A percentile compares a stretch with the other conserved stretches of the same genome.
These are phyloP conservation scores for Caenorhabditis auriculariae DNA, from an alignment of 2,888 invertebrate species.

Conservation along the genomic window DNA sequence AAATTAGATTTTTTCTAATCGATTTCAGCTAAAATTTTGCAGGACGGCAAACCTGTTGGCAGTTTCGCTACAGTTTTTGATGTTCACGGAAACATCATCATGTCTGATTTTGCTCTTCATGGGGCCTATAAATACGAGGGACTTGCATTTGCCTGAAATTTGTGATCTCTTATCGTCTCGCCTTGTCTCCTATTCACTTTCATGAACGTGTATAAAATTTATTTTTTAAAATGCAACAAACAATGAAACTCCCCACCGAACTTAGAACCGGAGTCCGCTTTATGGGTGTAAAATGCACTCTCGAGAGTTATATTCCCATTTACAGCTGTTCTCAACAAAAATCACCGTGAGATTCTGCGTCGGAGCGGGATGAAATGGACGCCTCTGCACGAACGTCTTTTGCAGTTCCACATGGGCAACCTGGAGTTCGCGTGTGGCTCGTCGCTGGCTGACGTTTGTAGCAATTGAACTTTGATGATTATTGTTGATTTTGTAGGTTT, in stretches of 20 bases:
- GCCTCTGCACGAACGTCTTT: constrained; percentile 36
- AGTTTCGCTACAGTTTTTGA: constrained; percentile 56
- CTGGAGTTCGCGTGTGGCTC: constrained; percentile 67
- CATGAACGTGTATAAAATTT: no score
- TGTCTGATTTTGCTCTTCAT: constrained; percentile 47
- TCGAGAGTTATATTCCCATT: no score
- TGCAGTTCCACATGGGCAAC: constrained; percentile 66
- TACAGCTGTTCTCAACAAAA: constrained; percentile 9
- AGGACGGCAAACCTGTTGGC: constrained; percentile 51
- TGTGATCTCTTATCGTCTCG: no score
- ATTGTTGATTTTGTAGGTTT: constrained; percentile 8
- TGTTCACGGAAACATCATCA: constrained; percentile 48
- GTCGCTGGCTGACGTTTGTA: constrained; percentile 45
- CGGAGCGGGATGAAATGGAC: constrained; percentile 20
- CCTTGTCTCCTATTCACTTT: no score
- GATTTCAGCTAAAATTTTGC: neutral
- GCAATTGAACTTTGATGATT: neutral
- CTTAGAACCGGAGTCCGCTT: no score
- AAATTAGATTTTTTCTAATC: neutral
- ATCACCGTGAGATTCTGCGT: constrained; percentile 15
- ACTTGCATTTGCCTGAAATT: constrained; percentile 48
- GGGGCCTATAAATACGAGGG: constrained; percentile 61
- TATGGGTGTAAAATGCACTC: no score
- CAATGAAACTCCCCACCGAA: no score
- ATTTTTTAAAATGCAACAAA: no score